phyloP scores from a whole-genome alignment of 35 echinoderm and acorn worm genomes.

The Eucidaris tribuloides region DNA sequence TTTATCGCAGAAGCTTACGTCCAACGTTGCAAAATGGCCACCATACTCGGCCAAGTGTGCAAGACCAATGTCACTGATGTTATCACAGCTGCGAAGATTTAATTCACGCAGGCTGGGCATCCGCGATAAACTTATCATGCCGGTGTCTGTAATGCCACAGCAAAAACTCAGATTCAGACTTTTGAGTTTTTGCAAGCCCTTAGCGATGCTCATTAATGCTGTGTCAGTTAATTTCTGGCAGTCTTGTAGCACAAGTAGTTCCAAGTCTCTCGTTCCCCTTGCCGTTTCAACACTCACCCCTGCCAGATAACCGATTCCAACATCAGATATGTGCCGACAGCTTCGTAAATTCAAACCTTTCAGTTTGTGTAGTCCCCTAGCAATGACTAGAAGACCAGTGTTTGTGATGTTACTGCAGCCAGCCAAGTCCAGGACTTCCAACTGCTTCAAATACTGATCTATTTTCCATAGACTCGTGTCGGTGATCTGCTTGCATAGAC shows the following conservation, averaged over 20 bases:
- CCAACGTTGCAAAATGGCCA: constrained; percentile 75
- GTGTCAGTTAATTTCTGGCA: constrained; percentile 93
- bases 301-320: constrained; percentile 80
- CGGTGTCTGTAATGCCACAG: constrained; percentile 91
- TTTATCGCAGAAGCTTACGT: constrained; percentile 99
- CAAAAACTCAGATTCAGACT: constrained; percentile 96
- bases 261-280: constrained; percentile 71
- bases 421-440: constrained; percentile 84
- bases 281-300: constrained; percentile 51
- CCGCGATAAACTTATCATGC: constrained; percentile 88
- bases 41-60: constrained; percentile 93
- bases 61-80: constrained; percentile 96
- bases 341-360: constrained; percentile 93
- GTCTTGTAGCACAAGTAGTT: constrained; percentile 88
- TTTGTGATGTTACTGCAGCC: constrained; percentile 98
- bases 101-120: constrained; percentile 92
- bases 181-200: constrained; percentile 72
- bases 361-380: constrained; percentile 80
- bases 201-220: constrained; percentile 76
- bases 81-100: constrained; percentile 94
- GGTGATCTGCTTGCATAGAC: constrained; percentile 98
- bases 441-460: constrained; percentile 84
- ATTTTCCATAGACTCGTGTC: constrained; percentile 91
- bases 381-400: constrained; percentile 87
- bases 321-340: constrained; percentile 90